Base-by-base conservation (phyloP, 2,113 vertebrate genomes). In the Laticauda laticaudata region DNA sequence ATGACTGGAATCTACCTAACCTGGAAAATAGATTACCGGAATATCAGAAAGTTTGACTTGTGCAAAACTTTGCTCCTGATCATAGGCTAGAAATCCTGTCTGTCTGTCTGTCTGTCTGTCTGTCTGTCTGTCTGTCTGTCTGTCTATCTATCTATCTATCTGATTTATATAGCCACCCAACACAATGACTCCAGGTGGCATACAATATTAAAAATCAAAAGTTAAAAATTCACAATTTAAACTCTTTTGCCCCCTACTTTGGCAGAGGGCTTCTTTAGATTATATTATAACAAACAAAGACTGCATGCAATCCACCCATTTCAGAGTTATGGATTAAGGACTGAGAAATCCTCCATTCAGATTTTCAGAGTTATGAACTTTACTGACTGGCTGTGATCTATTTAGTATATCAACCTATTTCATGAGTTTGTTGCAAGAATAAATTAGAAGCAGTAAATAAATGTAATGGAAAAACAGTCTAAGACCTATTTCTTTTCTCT, bases 391-490 rank as follows among this genome's bases (percentile, higher is more conserved):
- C n/a, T 39, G 34, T 20, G n/a, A 15, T 81, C 69, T n/a, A 81
- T 81, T 39, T 39, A 81, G n/a, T 81, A 39, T 81, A 81, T 81
- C 69, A 75, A 15, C 69, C 15, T 75, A 75, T 75, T 75, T 75
- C 69, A 81, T 39, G n/a, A 39, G 15, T 81, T 39, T 20, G n/a
- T 81, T 81, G 69, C 5, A 14, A 81, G n/a, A 39, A 81, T 81
- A 81, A 81, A 20, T 81, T 81, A 39, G 69, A 81, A 81, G 69
- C n/a, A 39, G 34, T 39, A n/a, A 34, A 75, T 75, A 91, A n/a
- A 94, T 64, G 88, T n/a, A 88, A 95, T 91, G 91, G 91, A 5
- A 93, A 53, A 93, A 93, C 92, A 9, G 93, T 14, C 81, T 64
- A 85, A 96, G 94, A 92, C 91, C 95, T 90, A 64, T 53, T 43